phyloP scores from a whole-genome alignment of 2,888 invertebrate genomes.

The Pterostichus niger region DNA sequence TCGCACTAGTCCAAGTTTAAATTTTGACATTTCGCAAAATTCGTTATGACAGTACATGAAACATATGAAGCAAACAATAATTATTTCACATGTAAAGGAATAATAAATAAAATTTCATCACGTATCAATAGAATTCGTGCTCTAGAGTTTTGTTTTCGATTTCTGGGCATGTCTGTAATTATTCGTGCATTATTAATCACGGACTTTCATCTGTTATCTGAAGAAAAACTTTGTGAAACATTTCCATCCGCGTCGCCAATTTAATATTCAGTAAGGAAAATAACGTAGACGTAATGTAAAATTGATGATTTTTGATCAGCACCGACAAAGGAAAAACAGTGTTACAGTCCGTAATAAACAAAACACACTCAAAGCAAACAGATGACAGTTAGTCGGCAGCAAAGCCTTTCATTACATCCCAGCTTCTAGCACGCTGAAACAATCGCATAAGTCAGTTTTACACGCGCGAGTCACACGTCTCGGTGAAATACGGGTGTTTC shows the following conservation, averaged over 20 bases:
- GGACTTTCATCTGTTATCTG: conserved; percentile 6
- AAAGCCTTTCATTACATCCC: conserved; percentile 45
- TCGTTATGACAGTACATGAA: too few relatives aligned
- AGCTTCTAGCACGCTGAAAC: conserved; percentile 17
- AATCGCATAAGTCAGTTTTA: conserved; percentile 52
- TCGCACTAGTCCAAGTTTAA: too few relatives aligned
- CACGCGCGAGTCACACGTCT: conserved; percentile 9
- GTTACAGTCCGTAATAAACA: conserved; percentile 44
- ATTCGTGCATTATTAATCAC: conserved; percentile 7
- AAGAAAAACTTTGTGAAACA: conserved; percentile 21
- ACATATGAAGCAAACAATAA: too few relatives aligned
- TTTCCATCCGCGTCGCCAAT: conserved; percentile 2
- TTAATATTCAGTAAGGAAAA: conserved; percentile 11
- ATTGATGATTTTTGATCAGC: conserved; percentile 29
- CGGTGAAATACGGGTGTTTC: conserved; percentile 29
- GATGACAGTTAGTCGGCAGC: conserved; percentile 48
- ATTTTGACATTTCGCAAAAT: too few relatives aligned
- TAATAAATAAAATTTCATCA: too few relatives aligned
- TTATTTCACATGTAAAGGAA: too few relatives aligned
- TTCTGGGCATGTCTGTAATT: not conserved
- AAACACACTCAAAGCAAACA: conserved; percentile 49
- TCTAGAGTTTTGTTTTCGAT: too few relatives aligned
- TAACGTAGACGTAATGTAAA: conserved; percentile 18
- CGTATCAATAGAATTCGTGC: too few relatives aligned
- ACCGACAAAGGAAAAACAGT: conserved; percentile 15